Base-by-base conservation (phyloP, 2,888 invertebrate genomes). In the Rugalucina vietnamica region DNA sequence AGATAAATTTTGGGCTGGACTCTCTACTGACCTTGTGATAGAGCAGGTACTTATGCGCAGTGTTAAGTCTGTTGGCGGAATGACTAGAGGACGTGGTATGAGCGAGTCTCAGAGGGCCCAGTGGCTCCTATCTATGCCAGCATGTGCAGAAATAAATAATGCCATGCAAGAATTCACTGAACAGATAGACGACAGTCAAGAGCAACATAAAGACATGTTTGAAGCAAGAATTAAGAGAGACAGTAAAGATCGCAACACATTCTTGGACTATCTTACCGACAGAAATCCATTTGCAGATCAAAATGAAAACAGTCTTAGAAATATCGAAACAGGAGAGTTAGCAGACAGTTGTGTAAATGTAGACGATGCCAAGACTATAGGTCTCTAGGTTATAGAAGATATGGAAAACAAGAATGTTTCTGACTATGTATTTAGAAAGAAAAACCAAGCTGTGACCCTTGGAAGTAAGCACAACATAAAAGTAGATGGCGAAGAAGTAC, bases 11-110 rank as follows among this genome's bases (percentile, higher is more conserved):
- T 69, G 36, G 43, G 24, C 4, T 29, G 54, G 50, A 10, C 50
- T 54, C 27, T 29, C 74, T 12, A 18, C 37, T 27, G 32, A 74
- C n/a, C 29, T 50, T 1, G 43, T 74, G 0, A 74, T 39, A 32
- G 74, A 74, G 34, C 74, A 74, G 29, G 74, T 50, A 1, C n/a
- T 74, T 14, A 74, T 74, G 74, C n/a, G 50, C n/a, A 74, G 74
- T 50, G 24, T 39, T 8, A 74, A 74, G n/a, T 14, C 49, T 29
- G 27, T 12, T 12, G 50, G 49, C 14, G 0, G 72, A 5, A 24
- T 72, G 54, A 74, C 49, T 21, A 1, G 74, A 36, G 50, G 74
- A 29, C 27, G 34, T 18, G 74, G 50, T 5, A 60, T 60, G 60
- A 18, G 29, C 5, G 60, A 74, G 27, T 50, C 8, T 24, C 74